Evolutionary conservation across 2,888 invertebrate species (phyloP).

Genomic region (Amitus sp.): DNA sequence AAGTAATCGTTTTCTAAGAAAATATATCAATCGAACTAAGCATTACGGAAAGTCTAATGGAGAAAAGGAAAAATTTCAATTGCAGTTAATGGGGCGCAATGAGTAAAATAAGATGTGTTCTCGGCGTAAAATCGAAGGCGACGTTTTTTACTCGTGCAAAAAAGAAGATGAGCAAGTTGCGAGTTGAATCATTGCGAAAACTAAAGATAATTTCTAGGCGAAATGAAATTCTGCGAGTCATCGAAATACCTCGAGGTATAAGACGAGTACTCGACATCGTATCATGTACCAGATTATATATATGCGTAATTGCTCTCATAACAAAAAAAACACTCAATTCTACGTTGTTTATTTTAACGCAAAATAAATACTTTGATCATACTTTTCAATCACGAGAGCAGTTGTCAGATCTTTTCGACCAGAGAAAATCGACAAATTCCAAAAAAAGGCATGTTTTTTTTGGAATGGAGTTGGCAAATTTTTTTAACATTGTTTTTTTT

Average conservation of each 20-base stretch:
- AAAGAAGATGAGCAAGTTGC: slow-evolving; percentile 17
- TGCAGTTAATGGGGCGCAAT: not conserved
- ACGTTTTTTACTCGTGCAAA: slow-evolving; percentile 52
- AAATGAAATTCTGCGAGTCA: slow-evolving; percentile 43
- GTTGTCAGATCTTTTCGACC: slow-evolving; percentile 32
- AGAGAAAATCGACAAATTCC: too few relatives aligned
- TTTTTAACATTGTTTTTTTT: too few relatives aligned
- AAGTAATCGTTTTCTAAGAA: too few relatives aligned
- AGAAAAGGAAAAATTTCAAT: slow-evolving; percentile 7
- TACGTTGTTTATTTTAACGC: slow-evolving; percentile 30
- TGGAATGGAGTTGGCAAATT: too few relatives aligned
- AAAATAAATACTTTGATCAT: slow-evolving; percentile 22
- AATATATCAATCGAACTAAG: too few relatives aligned
- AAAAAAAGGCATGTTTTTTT: too few relatives aligned
- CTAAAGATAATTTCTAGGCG: slow-evolving; percentile 48
- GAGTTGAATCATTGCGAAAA: slow-evolving; percentile 25
- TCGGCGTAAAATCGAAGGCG: slow-evolving; percentile 48
- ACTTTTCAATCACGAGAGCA: slow-evolving; percentile 21
- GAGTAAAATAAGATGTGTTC: slow-evolving; percentile 44
- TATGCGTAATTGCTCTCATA: slow-evolving; percentile 4
- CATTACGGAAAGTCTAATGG: too few relatives aligned
- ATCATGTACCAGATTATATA: slow-evolving; percentile 25
- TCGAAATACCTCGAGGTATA: slow-evolving; percentile 30
- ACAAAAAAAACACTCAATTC: slow-evolving; percentile 23
- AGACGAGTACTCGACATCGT: slow-evolving; percentile 35